Percentiles rank a stretch among this genome's conserved stretches.
These are phyloP conservation scores for Siphonodentalium dalli DNA, from an alignment of 2,888 invertebrate genomes.

Conservation along the genomic window DNA sequence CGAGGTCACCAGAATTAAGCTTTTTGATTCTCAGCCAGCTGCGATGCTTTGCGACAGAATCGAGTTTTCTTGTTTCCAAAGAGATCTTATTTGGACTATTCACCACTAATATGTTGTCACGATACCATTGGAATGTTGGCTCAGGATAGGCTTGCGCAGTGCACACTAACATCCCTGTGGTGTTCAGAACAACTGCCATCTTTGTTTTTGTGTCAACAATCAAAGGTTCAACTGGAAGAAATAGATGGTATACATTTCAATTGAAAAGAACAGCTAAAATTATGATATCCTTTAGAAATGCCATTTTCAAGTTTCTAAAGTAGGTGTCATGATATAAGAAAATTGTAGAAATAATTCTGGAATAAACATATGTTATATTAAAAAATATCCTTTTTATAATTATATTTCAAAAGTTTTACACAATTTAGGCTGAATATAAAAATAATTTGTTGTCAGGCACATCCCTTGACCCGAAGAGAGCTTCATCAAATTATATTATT, in stretches of 20 bases:
- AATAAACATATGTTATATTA: too few relatives aligned
- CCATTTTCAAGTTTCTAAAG: too few relatives aligned
- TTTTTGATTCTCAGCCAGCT: constrained; percentile 24
- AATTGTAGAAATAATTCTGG: too few relatives aligned
- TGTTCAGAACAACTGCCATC: constrained; percentile 34
- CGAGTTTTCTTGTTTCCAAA: background rate
- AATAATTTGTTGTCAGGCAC: too few relatives aligned
- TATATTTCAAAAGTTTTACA: too few relatives aligned
- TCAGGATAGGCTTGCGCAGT: constrained; percentile 36
- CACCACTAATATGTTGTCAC: constrained; percentile 20
- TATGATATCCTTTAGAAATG: too few relatives aligned
- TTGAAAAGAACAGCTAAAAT: background rate
- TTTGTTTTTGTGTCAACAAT: constrained; percentile 19
- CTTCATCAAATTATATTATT: too few relatives aligned
- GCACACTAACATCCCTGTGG: constrained; percentile 34
- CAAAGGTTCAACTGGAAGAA: constrained; percentile 36
- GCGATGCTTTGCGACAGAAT: too few relatives aligned
- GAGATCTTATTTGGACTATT: background rate
- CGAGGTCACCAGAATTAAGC: constrained; percentile 32
- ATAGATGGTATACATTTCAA: background rate
- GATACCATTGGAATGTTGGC: constrained; percentile 42
- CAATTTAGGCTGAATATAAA: too few relatives aligned
- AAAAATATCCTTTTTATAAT: too few relatives aligned
- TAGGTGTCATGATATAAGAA: too few relatives aligned
- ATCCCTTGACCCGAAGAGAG: too few relatives aligned